Conservation (phyloP, 1,140 invertebrate genomes). For the Neelides sp. region DNA sequence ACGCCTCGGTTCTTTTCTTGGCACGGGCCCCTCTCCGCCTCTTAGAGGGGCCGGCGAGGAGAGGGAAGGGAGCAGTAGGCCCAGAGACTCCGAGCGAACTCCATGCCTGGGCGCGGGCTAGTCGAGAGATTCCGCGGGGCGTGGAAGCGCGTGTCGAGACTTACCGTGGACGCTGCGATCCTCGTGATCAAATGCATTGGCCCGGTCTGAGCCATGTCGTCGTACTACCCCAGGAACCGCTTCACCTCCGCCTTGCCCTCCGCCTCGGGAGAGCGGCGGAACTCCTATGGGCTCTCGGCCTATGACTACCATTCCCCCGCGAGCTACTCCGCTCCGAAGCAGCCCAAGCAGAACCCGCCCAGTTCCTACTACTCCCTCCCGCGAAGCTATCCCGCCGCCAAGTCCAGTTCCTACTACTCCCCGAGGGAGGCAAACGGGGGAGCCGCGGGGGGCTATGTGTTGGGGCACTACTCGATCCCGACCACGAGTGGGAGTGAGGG, state of each 20-base stretch:
- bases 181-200: slow-evolving; percentile 29
- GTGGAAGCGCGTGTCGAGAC: slow-evolving; percentile 19
- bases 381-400: neutral
- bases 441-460: slow-evolving; percentile 14
- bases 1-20: too few species aligned
- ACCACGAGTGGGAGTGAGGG: slow-evolving; percentile 28
- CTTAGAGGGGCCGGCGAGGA: too few species aligned
- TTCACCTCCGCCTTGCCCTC: neutral
- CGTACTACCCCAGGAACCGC: slow-evolving; percentile 13
- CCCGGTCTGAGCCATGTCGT: slow-evolving; percentile 18
- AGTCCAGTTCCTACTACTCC: neutral
- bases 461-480: slow-evolving; percentile 17
- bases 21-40: too few species aligned
- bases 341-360: too few species aligned
- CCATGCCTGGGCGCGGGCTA: slow-evolving; percentile 21
- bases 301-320: too few species aligned
- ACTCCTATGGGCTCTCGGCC: too few species aligned
- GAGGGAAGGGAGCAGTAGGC: neutral
- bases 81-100: neutral
- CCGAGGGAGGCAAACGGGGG: slow-evolving; percentile 2
- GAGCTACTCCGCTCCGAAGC: too few species aligned
- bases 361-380: neutral
- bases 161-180: slow-evolving; percentile 17
- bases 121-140: slow-evolving; percentile 3
- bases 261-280: too few species aligned